Percentiles rank a stretch among this genome's conserved stretches.
phyloP scores from a whole-genome alignment of 2,888 invertebrate species.

The Xanthia togata region DNA sequence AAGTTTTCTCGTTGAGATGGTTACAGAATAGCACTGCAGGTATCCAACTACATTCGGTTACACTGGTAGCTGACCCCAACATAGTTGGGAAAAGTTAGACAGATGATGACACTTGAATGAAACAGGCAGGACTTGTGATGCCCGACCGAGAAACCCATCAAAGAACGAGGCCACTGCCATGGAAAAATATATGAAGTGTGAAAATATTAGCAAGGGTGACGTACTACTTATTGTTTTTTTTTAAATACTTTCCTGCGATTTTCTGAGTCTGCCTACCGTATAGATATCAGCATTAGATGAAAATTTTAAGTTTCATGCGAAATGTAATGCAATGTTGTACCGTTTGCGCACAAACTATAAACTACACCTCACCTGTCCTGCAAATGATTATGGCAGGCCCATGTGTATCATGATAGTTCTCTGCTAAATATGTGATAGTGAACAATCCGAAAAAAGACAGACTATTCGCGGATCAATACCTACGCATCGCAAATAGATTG shows the following conservation, averaged over 20 bases:
- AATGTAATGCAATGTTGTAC: background rate
- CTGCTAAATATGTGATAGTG: background rate
- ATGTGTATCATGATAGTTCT: background rate
- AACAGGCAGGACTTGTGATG: constrained; percentile 22
- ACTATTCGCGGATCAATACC: background rate
- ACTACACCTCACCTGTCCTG: background rate
- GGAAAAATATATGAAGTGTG: constrained; percentile 43
- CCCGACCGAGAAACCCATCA: fast-evolving
- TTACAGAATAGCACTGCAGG: too few relatives aligned
- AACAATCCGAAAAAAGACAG: background rate
- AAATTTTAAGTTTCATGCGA: background rate
- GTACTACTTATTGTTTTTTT: background rate
- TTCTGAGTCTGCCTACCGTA: background rate
- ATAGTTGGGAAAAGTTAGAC: background rate
- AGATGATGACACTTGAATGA: background rate
- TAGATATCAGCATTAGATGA: background rate
- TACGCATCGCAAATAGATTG: background rate
- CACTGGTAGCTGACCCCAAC: too few relatives aligned
- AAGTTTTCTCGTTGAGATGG: too few relatives aligned
- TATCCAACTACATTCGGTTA: too few relatives aligned
- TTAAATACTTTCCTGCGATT: background rate
- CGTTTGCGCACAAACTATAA: background rate
- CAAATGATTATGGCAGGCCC: background rate
- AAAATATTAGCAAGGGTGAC: constrained; percentile 57
- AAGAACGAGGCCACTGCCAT: background rate